Evolutionary conservation across 2,113 vertebrate genomes (phyloP).

Genomic region (Vanacampus margaritifer): DNA sequence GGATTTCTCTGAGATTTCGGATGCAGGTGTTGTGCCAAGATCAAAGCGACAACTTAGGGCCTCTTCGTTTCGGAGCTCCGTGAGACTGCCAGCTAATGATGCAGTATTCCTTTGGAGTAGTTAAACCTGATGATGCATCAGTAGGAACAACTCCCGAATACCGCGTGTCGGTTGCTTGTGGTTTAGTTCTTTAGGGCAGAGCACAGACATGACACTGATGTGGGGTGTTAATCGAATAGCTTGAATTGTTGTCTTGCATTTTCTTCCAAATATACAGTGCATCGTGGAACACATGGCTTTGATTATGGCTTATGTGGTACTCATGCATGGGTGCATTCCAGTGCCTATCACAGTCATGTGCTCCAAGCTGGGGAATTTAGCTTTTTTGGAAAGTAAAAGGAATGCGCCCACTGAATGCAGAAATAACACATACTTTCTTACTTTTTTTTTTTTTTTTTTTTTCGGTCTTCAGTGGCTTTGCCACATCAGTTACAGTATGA

Average conservation of each 20-base stretch:
- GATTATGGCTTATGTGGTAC: constrained; percentile 30
- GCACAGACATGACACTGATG: constrained; percentile 2
- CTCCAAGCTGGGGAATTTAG: constrained; percentile 13
- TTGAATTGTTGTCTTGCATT: constrained; percentile 14
- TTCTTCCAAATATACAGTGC: constrained; percentile 24
- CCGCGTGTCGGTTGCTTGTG: constrained; percentile 1
- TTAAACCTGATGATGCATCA: constrained; percentile 29
- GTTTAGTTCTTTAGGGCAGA: not conserved
- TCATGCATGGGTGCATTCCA: constrained; percentile 22
- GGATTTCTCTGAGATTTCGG: constrained; percentile 68
- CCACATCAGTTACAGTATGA: constrained; percentile 27
- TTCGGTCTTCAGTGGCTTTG: constrained; percentile 31
- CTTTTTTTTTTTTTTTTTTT: constrained; percentile 21
- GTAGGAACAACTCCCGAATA: constrained; percentile 10
- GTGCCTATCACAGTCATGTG: constrained; percentile 34
- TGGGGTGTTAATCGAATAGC: constrained; percentile 13
- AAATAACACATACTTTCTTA: constrained; percentile 26
- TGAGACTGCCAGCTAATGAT: constrained; percentile 47
- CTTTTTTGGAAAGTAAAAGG: constrained; percentile 33
- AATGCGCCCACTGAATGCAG: constrained; percentile 31
- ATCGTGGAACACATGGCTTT: constrained; percentile 42
- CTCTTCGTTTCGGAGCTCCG: constrained; percentile 49
- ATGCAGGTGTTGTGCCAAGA: constrained; percentile 69
- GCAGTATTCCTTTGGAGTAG: constrained; percentile 22
- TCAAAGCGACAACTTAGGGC: constrained; percentile 64